Conservation (phyloP, 1,140 invertebrate species). For the Lasioglossum baleicum region DNA sequence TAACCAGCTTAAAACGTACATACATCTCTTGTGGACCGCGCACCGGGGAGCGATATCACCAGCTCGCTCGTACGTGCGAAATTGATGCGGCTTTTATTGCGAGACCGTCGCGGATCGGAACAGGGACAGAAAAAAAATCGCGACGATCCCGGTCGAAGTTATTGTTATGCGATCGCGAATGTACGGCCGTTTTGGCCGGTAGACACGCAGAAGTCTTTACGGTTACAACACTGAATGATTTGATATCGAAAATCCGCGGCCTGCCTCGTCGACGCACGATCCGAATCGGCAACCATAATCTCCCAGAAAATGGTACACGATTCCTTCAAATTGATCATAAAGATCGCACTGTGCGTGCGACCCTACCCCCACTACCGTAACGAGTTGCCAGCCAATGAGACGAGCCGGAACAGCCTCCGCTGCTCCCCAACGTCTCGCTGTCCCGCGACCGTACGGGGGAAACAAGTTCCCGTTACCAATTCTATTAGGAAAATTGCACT, state of each 20-base stretch:
- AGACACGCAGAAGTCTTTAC: conserved; percentile 12
- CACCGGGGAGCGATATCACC: conserved; percentile 49
- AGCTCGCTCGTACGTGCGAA: conserved; percentile 29
- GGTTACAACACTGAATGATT: conserved; percentile 23
- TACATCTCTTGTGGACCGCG: conserved; percentile 40
- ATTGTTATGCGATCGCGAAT: conserved; percentile 13
- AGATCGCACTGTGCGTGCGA: too few relatives aligned
- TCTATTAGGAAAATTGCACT: too few relatives aligned
- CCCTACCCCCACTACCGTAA: too few relatives aligned
- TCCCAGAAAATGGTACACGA: too few relatives aligned
- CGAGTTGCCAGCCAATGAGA: too few relatives aligned
- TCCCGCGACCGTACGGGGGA: too few relatives aligned
- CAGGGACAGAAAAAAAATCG: conserved; percentile 4
- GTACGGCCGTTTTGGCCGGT: neutral
- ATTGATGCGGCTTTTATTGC: conserved; percentile 21
- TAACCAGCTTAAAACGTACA: conserved; percentile 54
- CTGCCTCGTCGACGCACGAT: too few relatives aligned
- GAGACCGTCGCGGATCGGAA: conserved; percentile 19
- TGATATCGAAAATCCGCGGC: neutral
- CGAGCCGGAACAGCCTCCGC: too few relatives aligned
- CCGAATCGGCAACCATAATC: too few relatives aligned
- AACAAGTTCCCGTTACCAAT: too few relatives aligned
- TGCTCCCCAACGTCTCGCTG: too few relatives aligned
- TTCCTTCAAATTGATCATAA: too few relatives aligned
- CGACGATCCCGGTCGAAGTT: conserved; percentile 1